These are phyloP conservation scores for Lamellibrachia luymesi DNA, from an alignment of 1,140 invertebrate species.

Conservation along the genomic window DNA sequence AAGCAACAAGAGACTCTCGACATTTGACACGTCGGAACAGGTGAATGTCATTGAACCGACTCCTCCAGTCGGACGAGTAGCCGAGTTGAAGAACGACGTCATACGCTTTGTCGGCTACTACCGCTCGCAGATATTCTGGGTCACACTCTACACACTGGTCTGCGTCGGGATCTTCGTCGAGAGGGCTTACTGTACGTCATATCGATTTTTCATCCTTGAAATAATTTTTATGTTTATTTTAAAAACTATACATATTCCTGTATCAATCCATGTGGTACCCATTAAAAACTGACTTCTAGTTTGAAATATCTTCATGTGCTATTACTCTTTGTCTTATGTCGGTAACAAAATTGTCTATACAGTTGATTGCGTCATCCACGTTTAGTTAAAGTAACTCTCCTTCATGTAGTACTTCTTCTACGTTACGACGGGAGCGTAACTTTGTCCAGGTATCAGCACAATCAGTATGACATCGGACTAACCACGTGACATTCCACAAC, in stretches of 20 bases:
- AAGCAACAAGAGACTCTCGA: not conserved
- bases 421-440: no score
- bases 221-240: not conserved
- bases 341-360: no score
- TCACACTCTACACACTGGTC: constrained; percentile 60
- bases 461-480: no score
- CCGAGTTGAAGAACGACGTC: not conserved
- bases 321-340: no score
- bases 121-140: constrained; percentile 61
- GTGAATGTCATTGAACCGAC: not conserved
- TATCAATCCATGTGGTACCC: not conserved
- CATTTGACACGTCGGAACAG: not conserved
- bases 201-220: not conserved
- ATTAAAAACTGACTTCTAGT: no score
- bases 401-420: no score
- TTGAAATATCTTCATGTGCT: not conserved
- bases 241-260: not conserved
- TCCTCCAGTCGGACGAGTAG: not conserved
- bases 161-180: constrained; percentile 62
- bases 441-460: no score
- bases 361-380: no score
- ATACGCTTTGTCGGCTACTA: constrained; percentile 12
- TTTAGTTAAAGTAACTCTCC: no score
- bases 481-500: no score
- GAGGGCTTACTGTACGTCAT: constrained; percentile 61